Evolutionary conservation across 53 echinoderm and acorn worm species (phyloP).

Genomic region (Stichopus horrens): DNA sequence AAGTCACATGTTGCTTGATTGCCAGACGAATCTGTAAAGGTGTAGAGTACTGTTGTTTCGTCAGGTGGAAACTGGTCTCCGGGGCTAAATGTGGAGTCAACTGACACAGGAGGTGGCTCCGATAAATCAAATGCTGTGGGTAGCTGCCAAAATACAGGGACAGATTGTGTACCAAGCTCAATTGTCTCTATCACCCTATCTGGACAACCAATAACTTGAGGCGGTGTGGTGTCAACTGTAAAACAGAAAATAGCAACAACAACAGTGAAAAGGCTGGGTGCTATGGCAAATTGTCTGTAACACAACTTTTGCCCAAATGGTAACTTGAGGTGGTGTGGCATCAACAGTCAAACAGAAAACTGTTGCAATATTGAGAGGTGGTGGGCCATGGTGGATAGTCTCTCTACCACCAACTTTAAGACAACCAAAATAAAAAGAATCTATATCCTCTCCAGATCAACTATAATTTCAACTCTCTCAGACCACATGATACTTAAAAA

Average conservation of each 20-base stretch:
- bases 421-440: no score
- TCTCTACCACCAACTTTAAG: no score
- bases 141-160: slow-evolving; percentile 46
- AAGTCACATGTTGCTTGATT: slow-evolving; percentile 58
- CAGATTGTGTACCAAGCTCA: slow-evolving; percentile 41
- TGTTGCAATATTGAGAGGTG: no score
- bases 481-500: no score
- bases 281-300: no score
- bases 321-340: no score
- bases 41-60: slow-evolving; percentile 59
- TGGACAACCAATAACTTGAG: slow-evolving; percentile 64
- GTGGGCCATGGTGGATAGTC: no score
- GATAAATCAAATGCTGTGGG: slow-evolving; percentile 68
- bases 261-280: no score
- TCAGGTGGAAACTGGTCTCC: slow-evolving; percentile 51
- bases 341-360: no score
- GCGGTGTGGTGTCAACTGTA: slow-evolving; percentile 67
- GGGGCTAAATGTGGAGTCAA: slow-evolving; percentile 9
- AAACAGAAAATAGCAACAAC: background rate
- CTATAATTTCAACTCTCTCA: no score
- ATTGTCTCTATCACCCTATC: slow-evolving; percentile 32
- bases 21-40: slow-evolving; percentile 53
- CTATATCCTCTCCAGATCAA: no score
- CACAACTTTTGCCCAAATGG: no score
- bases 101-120: background rate